Evolutionary conservation across 2,113 vertebrate genomes (phyloP), one percentile per base, ranked within the genome.

Genomic region (Mugil cephalus): DNA sequence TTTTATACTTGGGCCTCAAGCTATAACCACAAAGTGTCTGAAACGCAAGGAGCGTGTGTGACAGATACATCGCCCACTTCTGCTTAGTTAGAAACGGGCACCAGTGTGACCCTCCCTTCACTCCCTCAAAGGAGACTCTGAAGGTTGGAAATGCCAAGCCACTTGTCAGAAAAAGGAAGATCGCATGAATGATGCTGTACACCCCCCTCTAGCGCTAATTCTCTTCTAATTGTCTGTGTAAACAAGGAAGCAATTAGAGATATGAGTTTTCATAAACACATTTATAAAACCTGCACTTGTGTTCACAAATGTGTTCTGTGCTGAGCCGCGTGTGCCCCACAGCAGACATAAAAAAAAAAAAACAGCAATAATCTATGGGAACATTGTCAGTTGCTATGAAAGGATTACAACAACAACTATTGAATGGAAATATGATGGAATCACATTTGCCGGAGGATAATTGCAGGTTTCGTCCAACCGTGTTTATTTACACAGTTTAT

Each of bases 161-260:
- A 30, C 40, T 66, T 62, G 11, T 65, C 60, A 78, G 74, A 71
- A 69, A 69, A n/a, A 13, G 7, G 0, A 30, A 46, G 61, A 70
- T 86, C 35, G 67, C 62, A 71, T 43, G 11, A 73, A 54, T 40
- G 54, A 61, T 56, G 53, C 30, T 9, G 43, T 19, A 35, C 42
- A 30, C n/a, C 34, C 58, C 18, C 40, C 51, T 47, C 11, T 38
- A 14, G 11, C 46, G 64, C 11, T 71, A 51, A 60, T 61, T 76
- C 17, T 50, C 15, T 58, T 56, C 18, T 42, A 85, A 63, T 71
- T 67, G 45, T 53, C 35, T 71, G 47, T n/a, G 67, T 74, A 79
- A 79, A 77, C 63, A 82, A 73, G 54, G 45, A 68, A 64, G 62
- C 74, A 55, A 83, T 89, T 61, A 73, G 59, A 24, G 52, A n/a